Percentiles rank a stretch among this genome's conserved stretches.
These are phyloP conservation scores for Dendrocopos noguchii DNA, from an alignment of 2,113 vertebrate genomes.

Conservation along the genomic window DNA sequence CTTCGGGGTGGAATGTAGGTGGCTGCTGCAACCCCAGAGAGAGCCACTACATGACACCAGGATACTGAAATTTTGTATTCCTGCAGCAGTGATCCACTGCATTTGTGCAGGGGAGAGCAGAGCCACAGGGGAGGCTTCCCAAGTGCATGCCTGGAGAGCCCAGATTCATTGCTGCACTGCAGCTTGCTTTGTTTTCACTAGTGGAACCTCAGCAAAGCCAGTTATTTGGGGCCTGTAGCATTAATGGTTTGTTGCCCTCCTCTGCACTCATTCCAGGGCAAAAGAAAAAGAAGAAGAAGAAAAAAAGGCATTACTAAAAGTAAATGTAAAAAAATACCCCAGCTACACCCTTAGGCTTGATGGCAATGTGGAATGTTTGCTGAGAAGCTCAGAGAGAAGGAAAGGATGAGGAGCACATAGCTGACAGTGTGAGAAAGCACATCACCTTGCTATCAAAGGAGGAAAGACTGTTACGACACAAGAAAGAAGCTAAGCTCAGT, in stretches of 20 bases:
- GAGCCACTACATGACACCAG: accelerated
- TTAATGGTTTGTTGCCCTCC: neutral
- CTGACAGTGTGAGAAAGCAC: neutral
- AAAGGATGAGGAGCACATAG: neutral
- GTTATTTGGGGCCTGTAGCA: neutral
- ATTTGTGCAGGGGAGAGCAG: neutral
- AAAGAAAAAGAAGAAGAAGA: neutral
- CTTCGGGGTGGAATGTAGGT: neutral
- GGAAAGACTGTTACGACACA: neutral
- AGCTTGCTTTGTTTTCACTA: neutral
- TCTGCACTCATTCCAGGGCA: too few species aligned
- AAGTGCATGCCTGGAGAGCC: neutral
- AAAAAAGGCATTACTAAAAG: neutral
- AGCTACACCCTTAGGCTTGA: neutral
- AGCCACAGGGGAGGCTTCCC: neutral
- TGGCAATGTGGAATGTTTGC: neutral
- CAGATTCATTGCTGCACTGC: neutral
- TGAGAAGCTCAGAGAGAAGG: neutral
- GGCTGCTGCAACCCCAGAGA: neutral
- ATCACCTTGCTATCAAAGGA: slow-evolving; percentile 15
- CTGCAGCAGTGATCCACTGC: neutral
- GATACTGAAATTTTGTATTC: neutral
- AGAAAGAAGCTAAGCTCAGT: neutral
- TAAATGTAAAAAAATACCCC: neutral
- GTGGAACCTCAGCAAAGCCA: neutral